Evolutionary conservation across 2,888 invertebrate genomes (phyloP).

Genomic region (Danaus chrysippus): DNA sequence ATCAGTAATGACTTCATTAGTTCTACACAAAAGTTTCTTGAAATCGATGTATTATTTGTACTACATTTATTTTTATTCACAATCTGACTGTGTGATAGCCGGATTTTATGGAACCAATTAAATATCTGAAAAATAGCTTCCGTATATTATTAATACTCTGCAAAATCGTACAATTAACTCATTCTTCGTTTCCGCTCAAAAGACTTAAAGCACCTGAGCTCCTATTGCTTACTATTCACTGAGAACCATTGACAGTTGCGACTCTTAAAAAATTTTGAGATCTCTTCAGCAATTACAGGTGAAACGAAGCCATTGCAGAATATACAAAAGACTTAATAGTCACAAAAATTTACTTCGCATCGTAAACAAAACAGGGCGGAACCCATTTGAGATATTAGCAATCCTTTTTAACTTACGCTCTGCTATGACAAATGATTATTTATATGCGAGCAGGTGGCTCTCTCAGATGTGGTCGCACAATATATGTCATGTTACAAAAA

Average conservation of each 20-base stretch:
- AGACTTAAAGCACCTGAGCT: slow-evolving; percentile 1
- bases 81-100: not conserved
- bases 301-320: slow-evolving; percentile 10
- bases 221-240: not conserved
- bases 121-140: not conserved
- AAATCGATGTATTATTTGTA: too few relatives aligned
- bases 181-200: not conserved
- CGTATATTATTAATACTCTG: not conserved
- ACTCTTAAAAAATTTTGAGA: not conserved
- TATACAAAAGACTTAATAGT: slow-evolving; percentile 27
- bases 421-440: slow-evolving; percentile 72
- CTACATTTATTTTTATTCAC: too few relatives aligned
- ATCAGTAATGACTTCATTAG: too few relatives aligned
- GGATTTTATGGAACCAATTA: not conserved
- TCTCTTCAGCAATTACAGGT: not conserved
- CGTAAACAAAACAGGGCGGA: slow-evolving; percentile 54
- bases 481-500: slow-evolving; percentile 32
- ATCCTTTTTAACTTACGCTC: slow-evolving; percentile 71
- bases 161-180: not conserved
- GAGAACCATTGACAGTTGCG: slow-evolving; percentile 5
- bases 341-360: slow-evolving; percentile 35
- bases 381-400: slow-evolving; percentile 71
- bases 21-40: too few relatives aligned
- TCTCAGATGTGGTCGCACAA: slow-evolving; percentile 29
- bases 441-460: slow-evolving; percentile 62